Evolutionary conservation across 2,797 vertebrate species (phyloP).

Genomic region (Staurois parvus): DNA sequence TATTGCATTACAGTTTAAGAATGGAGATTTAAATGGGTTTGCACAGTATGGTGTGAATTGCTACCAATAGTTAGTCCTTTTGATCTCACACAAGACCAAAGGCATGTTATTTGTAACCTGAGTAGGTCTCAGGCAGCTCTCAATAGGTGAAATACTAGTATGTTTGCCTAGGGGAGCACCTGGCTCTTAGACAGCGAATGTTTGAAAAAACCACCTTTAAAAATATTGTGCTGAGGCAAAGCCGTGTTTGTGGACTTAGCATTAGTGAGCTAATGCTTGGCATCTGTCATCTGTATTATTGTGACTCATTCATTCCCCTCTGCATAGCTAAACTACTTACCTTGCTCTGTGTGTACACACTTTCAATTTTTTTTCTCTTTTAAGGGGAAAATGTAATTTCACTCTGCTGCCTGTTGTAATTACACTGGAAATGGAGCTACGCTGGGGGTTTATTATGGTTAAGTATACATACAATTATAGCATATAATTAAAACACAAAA

Average conservation of each 20-base stretch:
- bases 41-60: slow-evolving; percentile 60
- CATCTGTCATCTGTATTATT: slow-evolving; percentile 59
- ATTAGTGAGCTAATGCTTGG: slow-evolving; percentile 57
- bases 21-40: slow-evolving; percentile 52
- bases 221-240: slow-evolving; percentile 54
- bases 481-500: background rate
- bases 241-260: slow-evolving; percentile 55
- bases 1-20: slow-evolving; percentile 60
- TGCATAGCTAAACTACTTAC: slow-evolving; percentile 49
- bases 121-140: slow-evolving; percentile 40
- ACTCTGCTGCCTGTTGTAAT: slow-evolving; percentile 19
- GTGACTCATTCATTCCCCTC: slow-evolving; percentile 52
- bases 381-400: slow-evolving; percentile 31
- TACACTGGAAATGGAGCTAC: background rate
- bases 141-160: slow-evolving; percentile 59
- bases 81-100: slow-evolving; percentile 54
- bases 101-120: slow-evolving; percentile 60
- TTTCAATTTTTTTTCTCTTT: slow-evolving; percentile 44
- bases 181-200: slow-evolving; percentile 56
- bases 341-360: slow-evolving; percentile 34
- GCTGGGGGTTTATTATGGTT: slow-evolving; percentile 7
- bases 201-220: slow-evolving; percentile 59
- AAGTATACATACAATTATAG: background rate
- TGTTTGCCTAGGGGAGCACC: slow-evolving; percentile 60
- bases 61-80: slow-evolving; percentile 58